A percentile compares a stretch with the other conserved stretches of the same genome.
phyloP scores from a whole-genome alignment of 2,888 invertebrate genomes.

The Acanthacorydalis orientalis region DNA sequence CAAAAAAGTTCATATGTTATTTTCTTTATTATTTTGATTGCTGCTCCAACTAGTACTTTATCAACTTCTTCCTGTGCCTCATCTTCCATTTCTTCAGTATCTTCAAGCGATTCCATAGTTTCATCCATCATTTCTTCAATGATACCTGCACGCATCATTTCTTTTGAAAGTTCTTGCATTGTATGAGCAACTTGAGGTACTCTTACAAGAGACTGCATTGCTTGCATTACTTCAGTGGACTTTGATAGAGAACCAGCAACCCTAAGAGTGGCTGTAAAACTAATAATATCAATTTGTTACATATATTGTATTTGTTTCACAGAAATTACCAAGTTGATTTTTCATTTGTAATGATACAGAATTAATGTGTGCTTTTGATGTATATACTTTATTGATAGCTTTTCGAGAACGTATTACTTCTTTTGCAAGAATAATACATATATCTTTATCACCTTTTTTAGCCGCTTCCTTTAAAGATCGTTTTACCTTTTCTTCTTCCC shows the following conservation, averaged over 20 bases:
- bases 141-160: conserved; percentile 98
- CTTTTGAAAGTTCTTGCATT: conserved; percentile 95
- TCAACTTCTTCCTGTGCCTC: conserved; percentile 89
- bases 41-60: conserved; percentile 36
- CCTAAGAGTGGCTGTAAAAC: conserved; percentile 63
- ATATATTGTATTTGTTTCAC: not conserved
- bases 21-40: not conserved
- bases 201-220: conserved; percentile 83
- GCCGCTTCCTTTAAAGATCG: conserved; percentile 88
- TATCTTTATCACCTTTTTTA: conserved; percentile 83
- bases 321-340: conserved; percentile 68
- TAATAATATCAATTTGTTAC: not conserved
- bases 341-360: conserved; percentile 96
- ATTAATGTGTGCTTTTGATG: conserved; percentile 93
- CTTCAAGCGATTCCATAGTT: conserved; percentile 84
- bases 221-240: conserved; percentile 97
- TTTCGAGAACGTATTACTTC: conserved; percentile 79
- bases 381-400: conserved; percentile 79
- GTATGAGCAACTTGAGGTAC: conserved; percentile 88
- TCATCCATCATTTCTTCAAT: conserved; percentile 99
- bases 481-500: conserved; percentile 96
- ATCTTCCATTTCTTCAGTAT: conserved; percentile 90
- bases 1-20: conserved; percentile 6
- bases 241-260: conserved; percentile 86
- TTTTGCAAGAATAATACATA: conserved; percentile 84